Evolutionary conservation across 2,797 vertebrate species (phyloP), one percentile per base, ranked within the genome.

Genomic region (Sparidentex hasta): DNA sequence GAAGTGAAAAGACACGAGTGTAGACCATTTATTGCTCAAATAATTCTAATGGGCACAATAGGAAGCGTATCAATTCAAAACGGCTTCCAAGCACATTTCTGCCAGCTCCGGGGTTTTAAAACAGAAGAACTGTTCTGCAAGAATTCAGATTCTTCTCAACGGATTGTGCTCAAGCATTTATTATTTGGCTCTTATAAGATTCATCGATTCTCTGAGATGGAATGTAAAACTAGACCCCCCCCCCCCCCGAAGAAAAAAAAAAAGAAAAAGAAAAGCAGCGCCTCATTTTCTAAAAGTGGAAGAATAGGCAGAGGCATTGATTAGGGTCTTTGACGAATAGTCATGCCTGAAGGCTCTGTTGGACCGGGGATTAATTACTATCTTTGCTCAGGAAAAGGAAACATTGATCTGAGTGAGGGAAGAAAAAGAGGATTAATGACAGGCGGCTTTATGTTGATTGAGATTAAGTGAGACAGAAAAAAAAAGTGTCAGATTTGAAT

Each of bases 401-500:
- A 94, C 92, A 94, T 94, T 94, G 93, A 95, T 95, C 86, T 85
- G 91, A 87, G 82, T 62, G 73, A 90, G 87, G 83, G 90, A 88
- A 90, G 85, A 92, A 91, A 90, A 91, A 71, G 88, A 91, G 89
- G 89, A 94, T 94, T 94, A 95, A 95, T 93, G 87, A 87, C 85
- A 75, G 88, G 81, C 83, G 68, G 88, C 76, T 87, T 86, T 78
- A 91, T 91, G 92, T 84, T 94, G 86, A 94, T 93, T 88, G 87
- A 91, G 89, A 94, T 86, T 77, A 91, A 91, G 85, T 65, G 65
- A 76, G 81, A 82, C 71, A 65, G 80, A 73, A 68, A 78, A 78
- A 78, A 65, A 78, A 65, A 74, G 63, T 47, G 64, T 71, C 62
- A 76, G 50, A 70, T 83, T 71, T 84, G 70, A 80, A 67, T 66